phyloP scores from a whole-genome alignment of 2,797 vertebrate species.

The Alosa sapidissima region DNA sequence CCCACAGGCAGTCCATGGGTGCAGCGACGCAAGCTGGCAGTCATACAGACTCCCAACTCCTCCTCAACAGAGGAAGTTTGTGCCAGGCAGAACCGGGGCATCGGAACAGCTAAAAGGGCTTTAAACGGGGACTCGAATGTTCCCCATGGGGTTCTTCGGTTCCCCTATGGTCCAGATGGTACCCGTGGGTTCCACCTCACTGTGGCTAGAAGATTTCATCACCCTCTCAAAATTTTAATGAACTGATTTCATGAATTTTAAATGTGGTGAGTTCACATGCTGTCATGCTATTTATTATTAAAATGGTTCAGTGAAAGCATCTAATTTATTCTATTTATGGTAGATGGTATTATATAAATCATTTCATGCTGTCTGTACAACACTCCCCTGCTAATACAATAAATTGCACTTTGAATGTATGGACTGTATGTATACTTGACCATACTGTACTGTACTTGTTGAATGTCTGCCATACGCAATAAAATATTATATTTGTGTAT shows the following conservation, averaged over 20 bases:
- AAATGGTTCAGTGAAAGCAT: background rate
- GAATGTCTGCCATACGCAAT: background rate
- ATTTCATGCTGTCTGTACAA: background rate
- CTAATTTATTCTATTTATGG: conserved; percentile 9
- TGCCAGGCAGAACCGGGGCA: conserved; percentile 15
- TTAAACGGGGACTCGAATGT: conserved; percentile 34
- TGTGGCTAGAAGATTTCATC: conserved; percentile 41
- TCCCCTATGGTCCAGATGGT: conserved; percentile 53
- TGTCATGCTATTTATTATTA: background rate
- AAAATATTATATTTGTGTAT: background rate
- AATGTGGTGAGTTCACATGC: background rate
- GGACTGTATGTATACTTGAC: background rate
- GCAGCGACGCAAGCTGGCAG: conserved; percentile 41
- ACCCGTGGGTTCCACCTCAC: conserved; percentile 49
- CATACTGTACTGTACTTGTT: background rate
- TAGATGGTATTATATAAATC: background rate
- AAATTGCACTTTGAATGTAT: background rate
- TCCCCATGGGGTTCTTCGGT: conserved; percentile 46
- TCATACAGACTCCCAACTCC: conserved; percentile 18
- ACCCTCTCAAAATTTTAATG: conserved; percentile 36
- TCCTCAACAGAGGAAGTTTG: background rate
- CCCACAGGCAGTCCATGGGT: conserved; percentile 36
- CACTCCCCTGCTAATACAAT: background rate
- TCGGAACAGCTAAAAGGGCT: conserved; percentile 31
- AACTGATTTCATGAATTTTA: background rate